These are phyloP conservation scores for Xiphophorus maculatus DNA, from an alignment of 2,113 vertebrate genomes.

Conservation along the genomic window DNA sequence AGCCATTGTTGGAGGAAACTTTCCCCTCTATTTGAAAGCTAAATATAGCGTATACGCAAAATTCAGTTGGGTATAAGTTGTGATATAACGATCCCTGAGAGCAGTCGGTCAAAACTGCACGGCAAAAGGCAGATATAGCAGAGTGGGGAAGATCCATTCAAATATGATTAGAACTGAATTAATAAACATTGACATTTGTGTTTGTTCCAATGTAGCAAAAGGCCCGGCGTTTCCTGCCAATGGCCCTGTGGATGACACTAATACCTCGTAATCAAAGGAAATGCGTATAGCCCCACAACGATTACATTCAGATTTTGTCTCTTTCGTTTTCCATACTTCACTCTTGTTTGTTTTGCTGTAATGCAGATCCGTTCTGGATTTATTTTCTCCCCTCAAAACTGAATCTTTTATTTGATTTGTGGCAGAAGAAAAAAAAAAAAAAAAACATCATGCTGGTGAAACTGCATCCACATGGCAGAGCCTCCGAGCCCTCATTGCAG, in stretches of 20 bases:
- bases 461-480: constrained; percentile 80
- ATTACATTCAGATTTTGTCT: constrained; percentile 74
- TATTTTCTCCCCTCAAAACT: constrained; percentile 76
- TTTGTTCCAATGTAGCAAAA: constrained; percentile 72
- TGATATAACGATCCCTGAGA: constrained; percentile 56
- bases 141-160: constrained; percentile 69
- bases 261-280: constrained; percentile 78
- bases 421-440: constrained; percentile 57
- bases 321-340: constrained; percentile 66
- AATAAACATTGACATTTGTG: constrained; percentile 76
- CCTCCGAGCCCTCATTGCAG: constrained; percentile 55
- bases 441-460: constrained; percentile 69
- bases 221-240: constrained; percentile 68
- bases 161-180: constrained; percentile 75
- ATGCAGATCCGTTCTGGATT: constrained; percentile 75
- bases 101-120: constrained; percentile 57
- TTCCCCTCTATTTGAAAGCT: constrained; percentile 34
- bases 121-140: constrained; percentile 59
- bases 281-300: constrained; percentile 63
- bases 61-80: constrained; percentile 51
- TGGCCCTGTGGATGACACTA: constrained; percentile 71
- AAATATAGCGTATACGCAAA: constrained; percentile 36
- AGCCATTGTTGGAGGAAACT: constrained; percentile 42
- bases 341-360: constrained; percentile 73
- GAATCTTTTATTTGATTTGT: constrained; percentile 80